Conservation (phyloP, 2,888 invertebrate genomes). For the Strigamia maritima region DNA sequence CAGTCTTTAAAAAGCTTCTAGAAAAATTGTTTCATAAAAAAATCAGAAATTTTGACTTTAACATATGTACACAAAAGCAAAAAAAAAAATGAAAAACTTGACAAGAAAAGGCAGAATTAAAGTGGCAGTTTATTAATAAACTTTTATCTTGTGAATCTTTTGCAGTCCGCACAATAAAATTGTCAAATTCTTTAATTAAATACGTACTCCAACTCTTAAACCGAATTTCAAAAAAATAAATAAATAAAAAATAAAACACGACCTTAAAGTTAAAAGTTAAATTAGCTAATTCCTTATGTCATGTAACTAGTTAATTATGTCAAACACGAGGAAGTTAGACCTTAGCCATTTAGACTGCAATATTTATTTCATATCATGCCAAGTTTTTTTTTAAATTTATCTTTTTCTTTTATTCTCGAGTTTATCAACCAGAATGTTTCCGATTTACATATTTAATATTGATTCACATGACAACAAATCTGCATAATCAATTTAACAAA, state of each 20-base stretch:
- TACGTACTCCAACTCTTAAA: not conserved
- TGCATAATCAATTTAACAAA: not conserved
- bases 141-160: not conserved
- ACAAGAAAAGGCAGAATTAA: not conserved
- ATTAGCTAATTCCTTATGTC: not conserved
- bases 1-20: no score
- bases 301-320: not conserved
- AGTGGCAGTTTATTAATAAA: not conserved
- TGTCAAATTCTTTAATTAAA: conserved; percentile 16
- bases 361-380: not conserved
- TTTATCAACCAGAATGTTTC: not conserved
- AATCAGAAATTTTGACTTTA: no score
- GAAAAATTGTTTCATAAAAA: not conserved
- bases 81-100: no score
- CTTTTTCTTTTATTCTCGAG: not conserved
- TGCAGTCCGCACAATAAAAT: not conserved
- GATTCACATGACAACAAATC: not conserved
- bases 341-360: not conserved
- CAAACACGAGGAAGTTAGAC: not conserved
- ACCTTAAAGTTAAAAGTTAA: not conserved
- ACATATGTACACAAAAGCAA: not conserved
- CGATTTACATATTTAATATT: conserved; percentile 1
- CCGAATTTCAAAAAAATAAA: not conserved
- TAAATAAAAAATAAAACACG: not conserved
- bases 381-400: not conserved